These are phyloP conservation scores for Takifugu flavidus DNA, from an alignment of 2,113 vertebrate genomes.

Conservation along the genomic window DNA sequence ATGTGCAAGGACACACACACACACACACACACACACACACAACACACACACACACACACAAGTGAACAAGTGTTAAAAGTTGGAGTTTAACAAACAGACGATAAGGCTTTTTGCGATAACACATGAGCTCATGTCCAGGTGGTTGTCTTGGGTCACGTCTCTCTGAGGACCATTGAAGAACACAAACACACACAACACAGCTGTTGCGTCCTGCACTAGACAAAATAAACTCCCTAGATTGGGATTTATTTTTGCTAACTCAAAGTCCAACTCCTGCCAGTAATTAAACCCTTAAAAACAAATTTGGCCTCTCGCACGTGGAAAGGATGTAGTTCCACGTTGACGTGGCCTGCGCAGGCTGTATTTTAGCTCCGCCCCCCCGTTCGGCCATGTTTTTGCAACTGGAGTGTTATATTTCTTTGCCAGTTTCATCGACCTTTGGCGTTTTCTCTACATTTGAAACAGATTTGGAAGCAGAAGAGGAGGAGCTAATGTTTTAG, in stretches of 20 bases:
- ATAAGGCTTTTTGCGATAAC: conserved; percentile 65
- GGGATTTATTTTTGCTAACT: conserved; percentile 51
- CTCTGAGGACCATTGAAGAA: conserved; percentile 59
- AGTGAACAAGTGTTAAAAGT: conserved; percentile 53
- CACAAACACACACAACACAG: conserved; percentile 57
- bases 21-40: not conserved
- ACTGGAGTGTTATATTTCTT: no score
- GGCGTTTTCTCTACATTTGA: no score
- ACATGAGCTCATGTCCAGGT: conserved; percentile 77
- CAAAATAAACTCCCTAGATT: conserved; percentile 62
- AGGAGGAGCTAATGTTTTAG: no score
- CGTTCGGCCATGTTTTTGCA: no score
- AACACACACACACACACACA: conserved; percentile 11
- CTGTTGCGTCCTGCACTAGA: conserved; percentile 56
- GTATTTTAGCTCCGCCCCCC: no score
- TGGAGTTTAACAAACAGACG: conserved; percentile 22
- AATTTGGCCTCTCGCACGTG: conserved; percentile 13
- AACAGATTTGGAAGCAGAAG: no score
- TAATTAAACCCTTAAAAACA: conserved; percentile 30
- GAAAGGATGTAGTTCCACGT: no score
- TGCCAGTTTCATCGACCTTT: no score
- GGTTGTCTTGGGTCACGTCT: conserved; percentile 64
- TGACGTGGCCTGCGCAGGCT: no score
- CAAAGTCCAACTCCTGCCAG: conserved; percentile 36
- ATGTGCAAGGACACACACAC: not conserved